Evolutionary conservation across 1,140 invertebrate species (phyloP).

Genomic region (Popillia japonica): DNA sequence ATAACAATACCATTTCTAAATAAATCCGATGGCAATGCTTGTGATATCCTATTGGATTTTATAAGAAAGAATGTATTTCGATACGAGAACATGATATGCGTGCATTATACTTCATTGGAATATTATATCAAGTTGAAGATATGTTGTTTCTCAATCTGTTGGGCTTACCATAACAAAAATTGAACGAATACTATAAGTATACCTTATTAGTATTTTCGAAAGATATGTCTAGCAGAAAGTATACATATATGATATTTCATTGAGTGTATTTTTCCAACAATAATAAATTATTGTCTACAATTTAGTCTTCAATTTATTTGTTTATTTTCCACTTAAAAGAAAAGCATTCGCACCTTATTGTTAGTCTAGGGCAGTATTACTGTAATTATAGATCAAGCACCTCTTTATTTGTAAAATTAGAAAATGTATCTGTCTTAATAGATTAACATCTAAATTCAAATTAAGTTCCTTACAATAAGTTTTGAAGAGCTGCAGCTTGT

Average conservation of each 20-base stretch:
- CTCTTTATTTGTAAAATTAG: too few species aligned
- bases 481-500: too few species aligned
- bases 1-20: constrained; percentile 26
- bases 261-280: neutral
- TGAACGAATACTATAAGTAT: neutral
- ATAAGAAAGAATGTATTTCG: neutral
- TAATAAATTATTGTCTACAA: neutral
- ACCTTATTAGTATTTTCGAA: neutral
- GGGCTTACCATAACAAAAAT: neutral
- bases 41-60: constrained; percentile 25
- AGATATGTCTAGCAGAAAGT: neutral
- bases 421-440: too few species aligned
- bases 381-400: too few species aligned
- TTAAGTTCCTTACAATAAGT: too few species aligned
- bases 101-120: neutral
- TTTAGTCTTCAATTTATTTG: constrained; percentile 6
- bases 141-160: neutral
- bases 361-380: too few species aligned
- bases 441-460: too few species aligned
- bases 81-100: neutral
- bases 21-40: constrained; percentile 18
- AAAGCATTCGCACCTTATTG: too few species aligned
- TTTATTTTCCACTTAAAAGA: too few species aligned
- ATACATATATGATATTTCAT: neutral
- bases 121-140: neutral